A percentile compares a stretch with the other conserved stretches of the same genome.
These are phyloP conservation scores for Anthoscopus minutus DNA, from an alignment of 2,113 vertebrate genomes.

Conservation along the genomic window DNA sequence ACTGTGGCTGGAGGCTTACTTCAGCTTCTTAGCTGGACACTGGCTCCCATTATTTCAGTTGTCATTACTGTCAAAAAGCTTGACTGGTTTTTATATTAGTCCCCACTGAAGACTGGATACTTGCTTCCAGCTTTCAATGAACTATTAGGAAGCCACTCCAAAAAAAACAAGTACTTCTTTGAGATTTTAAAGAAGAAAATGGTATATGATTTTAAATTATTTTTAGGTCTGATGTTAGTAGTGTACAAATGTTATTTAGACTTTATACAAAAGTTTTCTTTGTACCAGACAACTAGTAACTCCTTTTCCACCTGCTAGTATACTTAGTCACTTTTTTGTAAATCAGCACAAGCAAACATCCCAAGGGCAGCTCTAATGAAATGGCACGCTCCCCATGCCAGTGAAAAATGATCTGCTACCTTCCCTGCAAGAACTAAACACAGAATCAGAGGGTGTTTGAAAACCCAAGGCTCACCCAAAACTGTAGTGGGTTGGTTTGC, in stretches of 20 bases:
- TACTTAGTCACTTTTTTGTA: not conserved
- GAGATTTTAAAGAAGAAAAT: slow-evolving; percentile 1
- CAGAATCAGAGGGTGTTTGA: not conserved
- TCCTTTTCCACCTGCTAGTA: not conserved
- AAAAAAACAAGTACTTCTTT: not conserved
- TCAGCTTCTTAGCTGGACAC: not conserved
- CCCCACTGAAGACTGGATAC: not conserved
- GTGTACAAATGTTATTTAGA: not conserved
- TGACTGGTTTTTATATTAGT: not conserved
- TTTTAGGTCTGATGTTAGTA: slow-evolving; percentile 9
- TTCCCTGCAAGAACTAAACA: not conserved
- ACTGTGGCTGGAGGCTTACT: not conserved
- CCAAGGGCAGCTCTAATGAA: not conserved
- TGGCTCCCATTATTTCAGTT: not conserved
- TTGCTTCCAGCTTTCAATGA: not conserved
- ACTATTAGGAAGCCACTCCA: not conserved
- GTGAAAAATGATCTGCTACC: not conserved
- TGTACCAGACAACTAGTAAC: not conserved
- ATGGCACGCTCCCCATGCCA: not conserved
- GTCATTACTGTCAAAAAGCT: not conserved
- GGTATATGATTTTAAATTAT: not conserved
- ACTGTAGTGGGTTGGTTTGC: not conserved
- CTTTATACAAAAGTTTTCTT: not conserved
- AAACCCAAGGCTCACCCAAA: not conserved
- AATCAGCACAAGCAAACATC: not conserved